Conservation (phyloP, 2,888 invertebrate species). For the Plemyria rubiginata region DNA sequence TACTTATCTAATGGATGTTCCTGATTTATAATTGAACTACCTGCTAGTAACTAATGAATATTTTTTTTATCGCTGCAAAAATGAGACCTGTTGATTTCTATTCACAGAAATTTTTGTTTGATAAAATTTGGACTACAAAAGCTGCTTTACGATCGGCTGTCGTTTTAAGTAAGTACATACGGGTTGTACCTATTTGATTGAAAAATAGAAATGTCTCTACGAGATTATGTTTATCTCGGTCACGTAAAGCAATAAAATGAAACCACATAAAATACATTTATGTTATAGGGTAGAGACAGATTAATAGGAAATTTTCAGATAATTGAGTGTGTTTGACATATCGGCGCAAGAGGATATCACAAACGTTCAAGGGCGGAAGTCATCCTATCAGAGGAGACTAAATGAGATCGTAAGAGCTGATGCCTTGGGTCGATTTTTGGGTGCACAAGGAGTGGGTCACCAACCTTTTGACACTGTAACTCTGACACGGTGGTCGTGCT, state of each 20-base stretch:
- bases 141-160: not conserved
- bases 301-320: constrained; percentile 13
- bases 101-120: not conserved
- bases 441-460: constrained; percentile 69
- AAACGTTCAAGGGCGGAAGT: constrained; percentile 51
- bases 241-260: not conserved
- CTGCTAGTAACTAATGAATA: not conserved
- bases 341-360: constrained; percentile 65
- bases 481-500: constrained; percentile 73
- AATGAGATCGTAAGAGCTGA: constrained; percentile 50
- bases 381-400: constrained; percentile 45
- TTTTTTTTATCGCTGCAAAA: not conserved
- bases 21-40: not conserved
- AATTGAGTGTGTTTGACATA: constrained; percentile 65
- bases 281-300: not conserved
- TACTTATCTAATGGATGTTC: too few species aligned
- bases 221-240: not conserved
- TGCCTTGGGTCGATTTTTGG: constrained; percentile 62
- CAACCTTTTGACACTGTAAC: constrained; percentile 83
- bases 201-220: not conserved
- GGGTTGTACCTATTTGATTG: not conserved
- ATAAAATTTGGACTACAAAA: not conserved
- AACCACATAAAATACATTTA: not conserved
- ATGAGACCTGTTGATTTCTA: constrained; percentile 19
- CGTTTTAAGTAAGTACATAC: not conserved